Base-by-base conservation (phyloP, 92 coral and sea anemone genomes). In the Zoanthus solanderi region DNA sequence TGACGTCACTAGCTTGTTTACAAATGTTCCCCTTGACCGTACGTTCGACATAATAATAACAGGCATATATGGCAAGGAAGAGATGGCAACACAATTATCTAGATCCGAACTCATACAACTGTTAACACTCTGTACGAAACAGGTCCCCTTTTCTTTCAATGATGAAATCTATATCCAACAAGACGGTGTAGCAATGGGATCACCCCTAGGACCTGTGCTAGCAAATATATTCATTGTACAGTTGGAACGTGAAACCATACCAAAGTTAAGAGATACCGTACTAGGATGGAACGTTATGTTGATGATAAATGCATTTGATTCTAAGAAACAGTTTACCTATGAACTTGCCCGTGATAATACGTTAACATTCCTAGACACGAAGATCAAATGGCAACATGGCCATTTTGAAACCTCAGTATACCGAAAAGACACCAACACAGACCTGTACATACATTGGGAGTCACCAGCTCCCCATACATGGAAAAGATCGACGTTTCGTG, bases 111-210 rank as follows among this genome's bases (percentile, higher is more conserved):
- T 58, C 3, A 58, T 5, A 11, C 3, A 58, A 12, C 66, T 58
- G 11, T 15, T 58, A 2, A 58, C 66, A 5, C 17, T 79, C 0
- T 54, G 85, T 15, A 79, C 85, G 56, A 79, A 56, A 48, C 54
- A 54, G 31, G 85, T 79, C 4, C 85, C 54, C 30, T 79, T 75
- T 32, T 5, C 72, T 46, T 79, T 54, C 17, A 56, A 79, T 57
- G 69, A 67, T 4, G 46, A 79, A 3, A 79, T 31, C 45, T 79
- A 79, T 57, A 53, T 2, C 54, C 71, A 54, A 46, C 31, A 9
- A 30, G 85, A 79, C 69, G 72, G 85, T 30, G 85, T 79, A 4
- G 45, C 85, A 6, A 79, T 79, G 85, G 85, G 85, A 5, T 79
- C 85, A 9, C 85, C 85, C 1, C 18, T 79, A 29, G 66, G 66